phyloP scores from a whole-genome alignment of 2,113 vertebrate genomes.

The Pleuronectes platessa region DNA sequence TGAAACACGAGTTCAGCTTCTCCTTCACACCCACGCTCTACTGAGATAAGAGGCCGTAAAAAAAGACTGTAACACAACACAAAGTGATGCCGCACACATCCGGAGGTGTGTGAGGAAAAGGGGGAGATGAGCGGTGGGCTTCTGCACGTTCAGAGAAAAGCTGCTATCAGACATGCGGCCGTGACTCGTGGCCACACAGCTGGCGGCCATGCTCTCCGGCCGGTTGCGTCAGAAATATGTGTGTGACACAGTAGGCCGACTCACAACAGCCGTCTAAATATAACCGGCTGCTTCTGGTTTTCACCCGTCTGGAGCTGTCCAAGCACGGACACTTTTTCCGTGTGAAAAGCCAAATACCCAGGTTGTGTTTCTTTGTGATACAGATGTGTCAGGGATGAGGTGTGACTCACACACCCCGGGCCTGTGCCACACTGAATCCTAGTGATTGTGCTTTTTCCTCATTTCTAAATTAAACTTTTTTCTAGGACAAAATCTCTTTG shows the following conservation, averaged over 20 bases:
- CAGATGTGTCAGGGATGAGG: slow-evolving; percentile 17
- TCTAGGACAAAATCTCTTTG: too few relatives aligned
- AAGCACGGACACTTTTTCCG: slow-evolving; percentile 53
- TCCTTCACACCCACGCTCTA: slow-evolving; percentile 9
- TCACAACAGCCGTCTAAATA: slow-evolving; percentile 66
- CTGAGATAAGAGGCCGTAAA: slow-evolving; percentile 30
- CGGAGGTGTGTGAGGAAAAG: background rate
- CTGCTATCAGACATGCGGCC: slow-evolving; percentile 26
- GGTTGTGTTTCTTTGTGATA: background rate
- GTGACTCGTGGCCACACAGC: slow-evolving; percentile 39
- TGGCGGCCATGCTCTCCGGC: slow-evolving; percentile 54
- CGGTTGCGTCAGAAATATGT: slow-evolving; percentile 40
- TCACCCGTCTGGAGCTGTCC: slow-evolving; percentile 37
- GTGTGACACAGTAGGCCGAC: slow-evolving; percentile 58
- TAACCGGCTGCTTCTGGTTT: slow-evolving; percentile 59
- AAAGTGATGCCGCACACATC: background rate
- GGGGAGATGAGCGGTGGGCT: slow-evolving; percentile 4
- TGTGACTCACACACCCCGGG: background rate
- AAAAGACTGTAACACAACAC: background rate
- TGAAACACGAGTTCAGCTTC: slow-evolving; percentile 49
- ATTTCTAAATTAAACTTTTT: too few relatives aligned
- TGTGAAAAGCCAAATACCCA: slow-evolving; percentile 29
- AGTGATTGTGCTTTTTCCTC: too few relatives aligned
- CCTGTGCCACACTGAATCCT: background rate
- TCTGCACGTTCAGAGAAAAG: slow-evolving; percentile 4